A percentile compares a stretch with the other conserved stretches of the same genome.
Conservation (phyloP, 2,797 vertebrate species). For the Pangasius krempfi region DNA sequence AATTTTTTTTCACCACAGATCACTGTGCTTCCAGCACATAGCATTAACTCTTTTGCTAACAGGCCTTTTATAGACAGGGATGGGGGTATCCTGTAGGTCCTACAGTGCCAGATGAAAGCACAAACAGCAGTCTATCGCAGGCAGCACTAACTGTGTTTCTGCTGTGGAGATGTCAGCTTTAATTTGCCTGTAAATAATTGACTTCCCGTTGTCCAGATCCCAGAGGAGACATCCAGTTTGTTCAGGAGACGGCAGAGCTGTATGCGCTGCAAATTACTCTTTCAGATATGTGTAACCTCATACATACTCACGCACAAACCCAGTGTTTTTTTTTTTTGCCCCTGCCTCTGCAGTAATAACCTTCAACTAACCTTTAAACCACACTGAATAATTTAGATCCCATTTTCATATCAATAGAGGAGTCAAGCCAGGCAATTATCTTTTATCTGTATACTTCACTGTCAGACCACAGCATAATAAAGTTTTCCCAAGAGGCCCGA, state of each 20-base stretch:
- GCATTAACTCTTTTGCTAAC: constrained; percentile 48
- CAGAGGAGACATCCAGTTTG: constrained; percentile 82
- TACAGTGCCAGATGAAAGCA: constrained; percentile 61
- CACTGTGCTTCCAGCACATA: constrained; percentile 13
- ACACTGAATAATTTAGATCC: constrained; percentile 97
- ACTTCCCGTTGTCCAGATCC: constrained; percentile 81
- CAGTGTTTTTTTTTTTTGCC: constrained; percentile 52
- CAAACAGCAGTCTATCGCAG: constrained; percentile 66
- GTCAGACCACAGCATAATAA: constrained; percentile 90
- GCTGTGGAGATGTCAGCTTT: constrained; percentile 76
- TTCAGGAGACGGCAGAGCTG: constrained; percentile 78
- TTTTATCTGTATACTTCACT: constrained; percentile 97
- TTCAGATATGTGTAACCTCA: constrained; percentile 75
- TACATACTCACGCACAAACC: constrained; percentile 26
- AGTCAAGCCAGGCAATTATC: constrained; percentile 99
- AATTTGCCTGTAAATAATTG: constrained; percentile 96
- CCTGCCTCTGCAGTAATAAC: constrained; percentile 84
- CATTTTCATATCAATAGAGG: constrained; percentile 98
- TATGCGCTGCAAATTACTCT: constrained; percentile 86
- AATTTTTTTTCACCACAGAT: not conserved
- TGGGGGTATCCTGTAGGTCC: constrained; percentile 58
- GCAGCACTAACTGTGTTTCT: constrained; percentile 74
- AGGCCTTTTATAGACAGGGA: constrained; percentile 43
- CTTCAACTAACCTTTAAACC: constrained; percentile 99
- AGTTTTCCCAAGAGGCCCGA: constrained; percentile 84